phyloP scores from a whole-genome alignment of 2,113 vertebrate species.

The Poecile atricapillus region DNA sequence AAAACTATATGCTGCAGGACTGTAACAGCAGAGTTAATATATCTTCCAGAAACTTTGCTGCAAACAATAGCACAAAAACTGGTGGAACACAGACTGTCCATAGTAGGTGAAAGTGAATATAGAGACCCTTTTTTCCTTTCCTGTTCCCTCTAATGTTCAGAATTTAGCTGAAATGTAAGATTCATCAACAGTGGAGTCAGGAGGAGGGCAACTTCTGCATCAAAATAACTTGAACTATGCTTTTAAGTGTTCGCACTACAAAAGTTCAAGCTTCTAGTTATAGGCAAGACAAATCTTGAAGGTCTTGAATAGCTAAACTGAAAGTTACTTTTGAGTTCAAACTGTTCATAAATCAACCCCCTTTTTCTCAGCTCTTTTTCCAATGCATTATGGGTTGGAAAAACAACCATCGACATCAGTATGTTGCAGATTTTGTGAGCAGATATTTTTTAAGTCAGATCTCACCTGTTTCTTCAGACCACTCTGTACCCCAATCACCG shows the following conservation, averaged over 20 bases:
- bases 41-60: not conserved
- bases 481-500: not conserved
- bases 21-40: not conserved
- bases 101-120: not conserved
- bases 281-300: not conserved
- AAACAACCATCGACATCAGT: not conserved
- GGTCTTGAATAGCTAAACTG: not conserved
- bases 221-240: not conserved
- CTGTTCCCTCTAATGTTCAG: not conserved
- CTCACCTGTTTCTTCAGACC: not conserved
- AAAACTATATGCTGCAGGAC: not conserved
- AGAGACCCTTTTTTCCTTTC: not conserved
- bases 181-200: not conserved
- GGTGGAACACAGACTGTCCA: not conserved
- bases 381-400: not conserved
- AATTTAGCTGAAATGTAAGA: not conserved
- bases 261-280: not conserved
- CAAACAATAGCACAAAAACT: not conserved
- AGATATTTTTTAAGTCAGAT: not conserved
- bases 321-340: conserved; percentile 8
- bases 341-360: not conserved
- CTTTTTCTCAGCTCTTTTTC: not conserved
- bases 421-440: not conserved
- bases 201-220: not conserved
- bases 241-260: not conserved